phyloP scores from a whole-genome alignment of 1,140 invertebrate species.

The Drosophila mauritiana region DNA sequence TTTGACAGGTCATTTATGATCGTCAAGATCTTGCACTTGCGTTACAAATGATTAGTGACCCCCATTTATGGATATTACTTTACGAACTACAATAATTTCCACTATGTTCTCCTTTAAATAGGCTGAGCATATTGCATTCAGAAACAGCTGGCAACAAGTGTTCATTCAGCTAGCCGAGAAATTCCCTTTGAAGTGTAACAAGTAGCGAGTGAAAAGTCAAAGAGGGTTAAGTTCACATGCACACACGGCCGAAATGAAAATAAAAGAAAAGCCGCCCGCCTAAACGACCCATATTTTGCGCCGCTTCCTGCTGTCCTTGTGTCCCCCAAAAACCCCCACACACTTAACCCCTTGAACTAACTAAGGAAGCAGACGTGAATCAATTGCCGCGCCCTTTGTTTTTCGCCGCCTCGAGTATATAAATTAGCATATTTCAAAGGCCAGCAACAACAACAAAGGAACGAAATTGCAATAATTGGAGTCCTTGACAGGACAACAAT shows the following conservation, averaged over 20 bases:
- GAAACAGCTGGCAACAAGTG: constrained; percentile 73
- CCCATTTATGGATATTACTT: not conserved
- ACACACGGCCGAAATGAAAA: constrained; percentile 33
- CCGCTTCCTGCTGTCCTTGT: constrained; percentile 12
- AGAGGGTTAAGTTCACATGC: constrained; percentile 79
- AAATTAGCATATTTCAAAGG: constrained; percentile 81
- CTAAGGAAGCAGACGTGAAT: constrained; percentile 72
- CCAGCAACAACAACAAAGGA: constrained; percentile 65
- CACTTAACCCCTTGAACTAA: constrained; percentile 46
- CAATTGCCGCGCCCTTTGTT: constrained; percentile 68
- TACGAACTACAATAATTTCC: not conserved
- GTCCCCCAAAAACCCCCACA: constrained; percentile 27
- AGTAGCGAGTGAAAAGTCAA: constrained; percentile 69
- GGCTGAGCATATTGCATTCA: constrained; percentile 24
- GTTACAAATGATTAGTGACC: not conserved
- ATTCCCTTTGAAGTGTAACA: constrained; percentile 73
- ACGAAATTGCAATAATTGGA: constrained; percentile 79
- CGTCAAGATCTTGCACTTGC: constrained; percentile 2
- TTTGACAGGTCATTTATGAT: constrained; percentile 18
- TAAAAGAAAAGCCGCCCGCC: constrained; percentile 44
- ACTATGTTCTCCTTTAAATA: not conserved
- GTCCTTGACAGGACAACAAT: constrained; percentile 68
- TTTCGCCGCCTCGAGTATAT: constrained; percentile 32
- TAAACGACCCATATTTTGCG: constrained; percentile 69
- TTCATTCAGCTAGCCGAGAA: constrained; percentile 25